Conservation (phyloP, 2,113 vertebrate genomes). For the Isichthys henryi region DNA sequence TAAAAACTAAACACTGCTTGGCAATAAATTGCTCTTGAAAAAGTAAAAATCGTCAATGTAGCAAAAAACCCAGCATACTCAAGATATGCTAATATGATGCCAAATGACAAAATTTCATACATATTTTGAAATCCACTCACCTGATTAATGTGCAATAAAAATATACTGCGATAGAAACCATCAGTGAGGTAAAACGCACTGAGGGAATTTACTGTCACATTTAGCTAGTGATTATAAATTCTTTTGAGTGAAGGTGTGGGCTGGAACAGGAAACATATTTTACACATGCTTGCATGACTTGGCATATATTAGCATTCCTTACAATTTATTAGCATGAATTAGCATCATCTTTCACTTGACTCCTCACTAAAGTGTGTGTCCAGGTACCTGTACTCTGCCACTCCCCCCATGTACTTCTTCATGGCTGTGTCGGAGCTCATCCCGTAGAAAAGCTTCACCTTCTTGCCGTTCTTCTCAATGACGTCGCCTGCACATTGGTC, state of each 20-base stretch:
- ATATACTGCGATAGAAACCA: not conserved
- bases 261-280: not conserved
- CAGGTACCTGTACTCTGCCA: constrained; percentile 87
- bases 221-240: not conserved
- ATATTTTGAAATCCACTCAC: not conserved
- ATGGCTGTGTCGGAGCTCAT: constrained; percentile 98
- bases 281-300: not conserved
- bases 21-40: not conserved
- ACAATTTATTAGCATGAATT: not conserved
- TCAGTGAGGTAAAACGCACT: not conserved
- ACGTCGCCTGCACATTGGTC: constrained; percentile 88
- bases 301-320: not conserved
- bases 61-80: not conserved
- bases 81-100: not conserved
- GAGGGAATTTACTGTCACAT: not conserved
- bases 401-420: constrained; percentile 89
- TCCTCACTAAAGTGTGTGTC: not conserved
- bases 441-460: constrained; percentile 92
- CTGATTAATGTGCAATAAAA: not conserved
- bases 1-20: not conserved
- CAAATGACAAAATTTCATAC: not conserved
- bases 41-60: not conserved
- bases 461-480: constrained; percentile 86
- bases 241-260: not conserved
- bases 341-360: not conserved